A percentile compares a stretch with the other conserved stretches of the same genome.
Evolutionary conservation across 2,888 invertebrate species (phyloP).

Genomic region (Lamellibrachia satsuma): DNA sequence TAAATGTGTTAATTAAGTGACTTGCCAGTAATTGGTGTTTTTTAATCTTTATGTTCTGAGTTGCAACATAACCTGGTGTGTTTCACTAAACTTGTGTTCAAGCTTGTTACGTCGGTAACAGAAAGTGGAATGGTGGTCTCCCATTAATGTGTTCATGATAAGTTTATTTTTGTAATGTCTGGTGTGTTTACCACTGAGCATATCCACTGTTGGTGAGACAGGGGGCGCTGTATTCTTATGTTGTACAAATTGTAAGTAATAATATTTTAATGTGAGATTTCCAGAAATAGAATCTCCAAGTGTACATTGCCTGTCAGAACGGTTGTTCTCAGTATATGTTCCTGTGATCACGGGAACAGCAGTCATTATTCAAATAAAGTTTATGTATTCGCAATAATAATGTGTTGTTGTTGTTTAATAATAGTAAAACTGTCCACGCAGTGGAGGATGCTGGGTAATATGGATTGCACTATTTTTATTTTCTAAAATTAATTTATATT

Average conservation of each 20-base stretch:
- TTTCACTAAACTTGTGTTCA: conserved; percentile 1
- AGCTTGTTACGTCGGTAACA: background rate
- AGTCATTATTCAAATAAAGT: background rate
- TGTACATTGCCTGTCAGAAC: conserved; percentile 7
- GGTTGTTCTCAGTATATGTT: background rate
- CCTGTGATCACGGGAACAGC: background rate
- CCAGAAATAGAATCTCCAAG: background rate
- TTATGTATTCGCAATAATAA: background rate
- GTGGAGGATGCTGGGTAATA: too few relatives aligned
- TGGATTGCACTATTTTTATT: too few relatives aligned
- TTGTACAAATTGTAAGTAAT: conserved; percentile 13
- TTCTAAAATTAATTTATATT: too few relatives aligned
- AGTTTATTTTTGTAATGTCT: background rate
- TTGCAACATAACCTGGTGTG: background rate
- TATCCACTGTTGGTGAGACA: background rate
- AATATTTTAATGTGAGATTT: background rate
- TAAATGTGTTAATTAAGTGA: background rate
- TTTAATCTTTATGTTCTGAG: background rate
- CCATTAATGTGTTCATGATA: conserved; percentile 3
- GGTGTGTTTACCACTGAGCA: background rate
- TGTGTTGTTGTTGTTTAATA: background rate
- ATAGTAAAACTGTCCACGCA: background rate
- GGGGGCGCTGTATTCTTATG: background rate
- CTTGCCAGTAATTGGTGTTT: background rate
- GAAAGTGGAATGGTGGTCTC: background rate